phyloP scores from a whole-genome alignment of 2,888 invertebrate genomes.

The Aplocera efformata region DNA sequence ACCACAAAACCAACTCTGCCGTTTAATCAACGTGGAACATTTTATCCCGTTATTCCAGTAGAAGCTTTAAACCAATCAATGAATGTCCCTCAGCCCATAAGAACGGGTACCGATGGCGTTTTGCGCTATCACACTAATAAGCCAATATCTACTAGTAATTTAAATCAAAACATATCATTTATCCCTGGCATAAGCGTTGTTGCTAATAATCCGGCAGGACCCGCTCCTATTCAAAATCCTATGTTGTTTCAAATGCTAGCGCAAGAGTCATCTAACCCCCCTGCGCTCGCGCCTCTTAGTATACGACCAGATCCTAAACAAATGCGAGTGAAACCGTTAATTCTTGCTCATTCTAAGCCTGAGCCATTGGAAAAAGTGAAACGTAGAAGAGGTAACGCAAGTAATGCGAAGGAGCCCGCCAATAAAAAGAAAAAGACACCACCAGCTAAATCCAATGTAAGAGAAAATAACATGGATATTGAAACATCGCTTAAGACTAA shows the following conservation, averaged over 20 bases:
- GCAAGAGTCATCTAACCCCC: not conserved
- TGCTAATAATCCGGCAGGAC: not conserved
- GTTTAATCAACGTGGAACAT: too few relatives aligned
- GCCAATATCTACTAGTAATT: too few relatives aligned
- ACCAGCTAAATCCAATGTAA: not conserved
- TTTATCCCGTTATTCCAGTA: too few relatives aligned
- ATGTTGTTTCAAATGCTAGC: constrained; percentile 1
- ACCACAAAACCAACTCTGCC: not conserved
- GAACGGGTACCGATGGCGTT: too few relatives aligned
- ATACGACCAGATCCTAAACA: not conserved
- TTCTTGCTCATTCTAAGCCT: not conserved
- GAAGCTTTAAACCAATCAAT: too few relatives aligned
- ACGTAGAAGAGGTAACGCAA: too few relatives aligned
- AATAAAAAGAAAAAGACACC: too few relatives aligned
- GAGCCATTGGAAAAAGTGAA: not conserved
- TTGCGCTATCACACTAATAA: too few relatives aligned
- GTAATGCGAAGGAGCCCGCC: too few relatives aligned
- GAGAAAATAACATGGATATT: not conserved
- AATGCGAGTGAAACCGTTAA: not conserved
- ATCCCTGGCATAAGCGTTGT: not conserved
- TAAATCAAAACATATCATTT: too few relatives aligned
- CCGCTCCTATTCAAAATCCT: not conserved
- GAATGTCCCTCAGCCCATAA: too few relatives aligned
- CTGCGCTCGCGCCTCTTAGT: not conserved
- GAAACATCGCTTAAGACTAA: not conserved